Evolutionary conservation across 2,888 invertebrate genomes (phyloP), one percentile per base, ranked within the genome.

Genomic region (Nomada goodeniana): DNA sequence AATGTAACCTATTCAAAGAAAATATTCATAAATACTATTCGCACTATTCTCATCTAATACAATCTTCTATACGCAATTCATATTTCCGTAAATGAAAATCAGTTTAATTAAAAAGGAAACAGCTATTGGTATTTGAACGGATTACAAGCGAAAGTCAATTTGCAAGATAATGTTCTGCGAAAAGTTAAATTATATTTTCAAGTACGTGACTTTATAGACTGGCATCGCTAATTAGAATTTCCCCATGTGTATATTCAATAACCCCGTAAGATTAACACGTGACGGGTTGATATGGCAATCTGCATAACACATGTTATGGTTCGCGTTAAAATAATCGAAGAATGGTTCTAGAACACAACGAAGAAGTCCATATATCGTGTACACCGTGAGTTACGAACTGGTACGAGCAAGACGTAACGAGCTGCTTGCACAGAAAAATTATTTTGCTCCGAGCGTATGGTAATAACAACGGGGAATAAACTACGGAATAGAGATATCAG

Each of bases 401-500:
- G 65, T 60, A 80, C 68, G 53, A 53, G 76, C 80, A 70, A 77
- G 80, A 78, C 80, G 77, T 82, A 86, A 84, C 60, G 82, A 84
- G 83, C 71, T 55, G 29, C 26, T 50, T 26, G 76, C 15, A n/a
- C 50, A 65, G 64, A 80, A 84, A 84, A 83, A 47, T 76, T 5
- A 42, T 26, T 23, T 11, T 50, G 68, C 78, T 78, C 68, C 26
- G 57, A 75, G 77, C 74, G 77, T 77, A 83, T 71, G 83, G 86
- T 88, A 86, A 86, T 88, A 85, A 85, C 70, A 67, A 61, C 80
- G 65, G 59, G 61, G 78, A 80, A 74, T 78, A 82, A 80, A 82
- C 71, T 47, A 26, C 11, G 67, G 82, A 78, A 80, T 86, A 80
- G 76, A 85, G 80, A 86, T 88, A 86, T 85, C 86, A 88, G 86